phyloP scores from a whole-genome alignment of 2,113 vertebrate species.

The Neotragus pygmaeus region DNA sequence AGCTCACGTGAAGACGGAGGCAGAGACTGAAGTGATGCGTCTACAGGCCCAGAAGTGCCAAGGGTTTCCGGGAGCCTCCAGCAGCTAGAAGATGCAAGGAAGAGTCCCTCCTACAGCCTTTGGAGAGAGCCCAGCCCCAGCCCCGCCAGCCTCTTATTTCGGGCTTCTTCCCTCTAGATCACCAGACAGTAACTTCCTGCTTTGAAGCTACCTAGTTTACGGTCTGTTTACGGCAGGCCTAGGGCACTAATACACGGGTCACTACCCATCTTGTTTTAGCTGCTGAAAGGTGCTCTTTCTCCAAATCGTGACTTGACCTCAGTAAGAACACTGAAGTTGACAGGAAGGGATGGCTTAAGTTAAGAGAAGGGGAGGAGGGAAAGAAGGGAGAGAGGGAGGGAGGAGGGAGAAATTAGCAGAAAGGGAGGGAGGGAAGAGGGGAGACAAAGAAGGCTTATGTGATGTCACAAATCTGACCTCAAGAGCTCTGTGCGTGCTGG shows the following conservation, averaged over 20 bases:
- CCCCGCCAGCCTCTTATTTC: too few species aligned
- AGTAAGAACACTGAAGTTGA: neutral
- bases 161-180: neutral
- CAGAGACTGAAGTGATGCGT: neutral
- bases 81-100: neutral
- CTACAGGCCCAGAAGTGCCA: neutral
- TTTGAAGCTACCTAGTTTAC: neutral
- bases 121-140: rapidly evolving
- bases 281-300: neutral
- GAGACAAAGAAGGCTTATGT: neutral
- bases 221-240: neutral
- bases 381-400: neutral
- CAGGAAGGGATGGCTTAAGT: neutral
- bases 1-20: neutral
- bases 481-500: neutral
- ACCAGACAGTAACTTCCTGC: neutral
- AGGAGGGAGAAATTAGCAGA: rapidly evolving
- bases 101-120: too few species aligned
- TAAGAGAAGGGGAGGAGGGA: neutral
- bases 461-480: neutral
- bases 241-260: neutral
- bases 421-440: neutral
- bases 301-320: neutral
- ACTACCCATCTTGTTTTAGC: neutral
- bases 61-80: too few species aligned